Evolutionary conservation across 1,140 invertebrate genomes (phyloP).

Genomic region (Papilio machaon): DNA sequence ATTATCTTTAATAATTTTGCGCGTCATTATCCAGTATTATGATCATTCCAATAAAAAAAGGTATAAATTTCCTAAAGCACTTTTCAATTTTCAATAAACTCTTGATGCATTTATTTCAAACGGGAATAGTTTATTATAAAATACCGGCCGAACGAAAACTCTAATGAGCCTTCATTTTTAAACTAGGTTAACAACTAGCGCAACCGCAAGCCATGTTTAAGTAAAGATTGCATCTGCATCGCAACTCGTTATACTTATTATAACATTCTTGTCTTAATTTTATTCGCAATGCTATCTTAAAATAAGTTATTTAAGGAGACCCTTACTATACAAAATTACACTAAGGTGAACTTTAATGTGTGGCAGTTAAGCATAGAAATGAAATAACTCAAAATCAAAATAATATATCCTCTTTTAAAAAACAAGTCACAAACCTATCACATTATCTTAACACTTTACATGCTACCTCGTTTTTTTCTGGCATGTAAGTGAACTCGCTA

Average conservation of each 20-base stretch:
- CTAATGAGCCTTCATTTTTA: slow-evolving; percentile 26
- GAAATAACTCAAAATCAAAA: background rate
- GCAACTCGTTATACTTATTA: background rate
- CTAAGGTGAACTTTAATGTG: too few species aligned
- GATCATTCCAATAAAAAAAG: too few species aligned
- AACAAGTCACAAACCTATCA: background rate
- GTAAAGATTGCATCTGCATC: background rate
- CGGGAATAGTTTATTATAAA: background rate
- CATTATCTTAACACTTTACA: too few species aligned
- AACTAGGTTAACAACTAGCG: slow-evolving; percentile 22
- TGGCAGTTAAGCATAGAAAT: too few species aligned
- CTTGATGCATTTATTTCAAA: background rate
- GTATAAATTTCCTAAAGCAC: too few species aligned
- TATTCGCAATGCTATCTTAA: background rate
- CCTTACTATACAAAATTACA: too few species aligned
- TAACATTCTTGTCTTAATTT: background rate
- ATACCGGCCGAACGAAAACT: background rate
- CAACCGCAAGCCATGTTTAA: background rate
- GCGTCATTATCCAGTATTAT: too few species aligned
- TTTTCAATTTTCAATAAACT: background rate
- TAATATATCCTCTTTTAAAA: background rate
- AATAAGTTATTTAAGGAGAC: too few species aligned
- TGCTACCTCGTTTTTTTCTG: too few species aligned
- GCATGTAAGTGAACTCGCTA: too few species aligned
- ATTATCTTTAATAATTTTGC: too few species aligned